A percentile compares a stretch with the other conserved stretches of the same genome.
These are phyloP conservation scores for Homalodisca vitripennis DNA, from an alignment of 1,140 invertebrate genomes.

Conservation along the genomic window DNA sequence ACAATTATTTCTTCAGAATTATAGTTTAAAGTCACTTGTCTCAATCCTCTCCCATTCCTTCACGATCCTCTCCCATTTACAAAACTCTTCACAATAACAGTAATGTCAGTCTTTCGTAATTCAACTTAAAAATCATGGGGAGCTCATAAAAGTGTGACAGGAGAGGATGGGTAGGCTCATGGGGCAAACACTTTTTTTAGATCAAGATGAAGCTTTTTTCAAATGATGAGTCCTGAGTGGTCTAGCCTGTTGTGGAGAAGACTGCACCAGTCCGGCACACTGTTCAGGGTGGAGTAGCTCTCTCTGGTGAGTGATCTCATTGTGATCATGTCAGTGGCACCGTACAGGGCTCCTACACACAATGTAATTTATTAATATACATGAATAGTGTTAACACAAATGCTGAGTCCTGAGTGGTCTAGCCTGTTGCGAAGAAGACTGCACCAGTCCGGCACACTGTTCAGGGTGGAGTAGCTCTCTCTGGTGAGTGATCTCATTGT, in stretches of 20 bases:
- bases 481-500: constrained; percentile 68
- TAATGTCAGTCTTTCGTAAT: too few species aligned
- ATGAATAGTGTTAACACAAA: too few species aligned
- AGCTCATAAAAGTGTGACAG: neutral
- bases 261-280: constrained; percentile 79
- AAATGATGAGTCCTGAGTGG: neutral
- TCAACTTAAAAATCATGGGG: too few species aligned
- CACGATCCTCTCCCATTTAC: too few species aligned
- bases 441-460: constrained; percentile 77
- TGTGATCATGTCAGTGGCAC: constrained; percentile 74
- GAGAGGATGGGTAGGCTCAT: neutral
- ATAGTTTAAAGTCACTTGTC: too few species aligned
- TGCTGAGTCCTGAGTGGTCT: neutral
- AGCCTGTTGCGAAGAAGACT: constrained; percentile 50
- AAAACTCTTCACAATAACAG: too few species aligned
- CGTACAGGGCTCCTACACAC: constrained; percentile 72
- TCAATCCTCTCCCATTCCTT: too few species aligned
- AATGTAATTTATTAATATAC: constrained; percentile 13
- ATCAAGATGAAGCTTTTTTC: constrained; percentile 11
- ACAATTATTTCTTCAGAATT: too few species aligned
- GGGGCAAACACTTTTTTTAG: constrained; percentile 14
- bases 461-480: constrained; percentile 69
- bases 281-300: constrained; percentile 63
- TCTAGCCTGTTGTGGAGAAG: constrained; percentile 44
- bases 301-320: constrained; percentile 74